Evolutionary conservation across 2,888 invertebrate genomes (phyloP).

Genomic region (Callyntrura guangdongensis): DNA sequence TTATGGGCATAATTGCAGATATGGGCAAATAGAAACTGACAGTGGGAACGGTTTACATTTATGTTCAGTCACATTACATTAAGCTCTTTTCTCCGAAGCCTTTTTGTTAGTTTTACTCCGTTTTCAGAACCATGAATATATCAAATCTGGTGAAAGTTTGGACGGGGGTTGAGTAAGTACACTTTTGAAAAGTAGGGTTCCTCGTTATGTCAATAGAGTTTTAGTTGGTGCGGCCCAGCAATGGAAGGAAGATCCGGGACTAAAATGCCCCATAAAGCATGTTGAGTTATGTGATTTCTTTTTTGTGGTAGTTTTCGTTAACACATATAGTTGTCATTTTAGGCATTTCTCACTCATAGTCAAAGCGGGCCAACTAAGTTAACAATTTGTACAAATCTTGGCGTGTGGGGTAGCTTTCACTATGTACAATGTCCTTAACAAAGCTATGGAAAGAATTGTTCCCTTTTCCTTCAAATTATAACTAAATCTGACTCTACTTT

Average conservation of each 20-base stretch:
- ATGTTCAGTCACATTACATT: neutral
- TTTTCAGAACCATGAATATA: neutral
- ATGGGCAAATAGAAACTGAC: slow-evolving; percentile 16
- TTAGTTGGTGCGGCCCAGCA: neutral
- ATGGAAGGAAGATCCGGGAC: neutral
- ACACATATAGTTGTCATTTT: slow-evolving; percentile 44
- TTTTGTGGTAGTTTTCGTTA: slow-evolving; percentile 14
- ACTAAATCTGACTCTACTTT: slow-evolving; percentile 28
- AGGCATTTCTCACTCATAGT: slow-evolving; percentile 40
- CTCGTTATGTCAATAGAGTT: neutral
- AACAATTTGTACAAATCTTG: slow-evolving; percentile 73
- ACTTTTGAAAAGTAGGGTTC: no score
- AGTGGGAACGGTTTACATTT: slow-evolving; percentile 4
- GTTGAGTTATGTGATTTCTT: slow-evolving; percentile 4
- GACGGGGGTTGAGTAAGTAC: neutral
- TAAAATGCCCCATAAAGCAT: neutral
- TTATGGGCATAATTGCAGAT: neutral
- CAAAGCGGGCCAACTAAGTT: slow-evolving; percentile 65
- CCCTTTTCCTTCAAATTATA: slow-evolving; percentile 48
- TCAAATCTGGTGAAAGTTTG: neutral
- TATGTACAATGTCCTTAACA: slow-evolving; percentile 5
- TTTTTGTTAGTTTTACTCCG: neutral
- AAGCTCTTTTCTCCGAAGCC: neutral
- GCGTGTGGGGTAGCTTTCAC: slow-evolving; percentile 7
- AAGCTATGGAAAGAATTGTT: slow-evolving; percentile 14